Evolutionary conservation across 2,113 vertebrate species (phyloP).

Genomic region (Dicaeum eximium): DNA sequence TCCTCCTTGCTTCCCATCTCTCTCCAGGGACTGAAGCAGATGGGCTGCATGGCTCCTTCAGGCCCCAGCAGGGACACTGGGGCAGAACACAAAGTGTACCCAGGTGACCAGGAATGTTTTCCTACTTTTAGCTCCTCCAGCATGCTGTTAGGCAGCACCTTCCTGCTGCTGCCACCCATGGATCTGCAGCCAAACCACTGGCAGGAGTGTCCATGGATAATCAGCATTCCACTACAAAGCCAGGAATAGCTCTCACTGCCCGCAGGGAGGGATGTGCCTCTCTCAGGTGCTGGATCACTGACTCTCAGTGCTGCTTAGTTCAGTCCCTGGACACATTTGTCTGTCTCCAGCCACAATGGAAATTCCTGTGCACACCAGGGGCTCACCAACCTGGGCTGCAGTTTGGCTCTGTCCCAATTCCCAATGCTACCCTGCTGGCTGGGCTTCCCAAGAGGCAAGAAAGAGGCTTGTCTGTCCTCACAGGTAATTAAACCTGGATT

Average conservation of each 20-base stretch:
- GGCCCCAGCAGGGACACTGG: neutral
- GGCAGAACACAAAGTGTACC: neutral
- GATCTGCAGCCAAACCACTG: neutral
- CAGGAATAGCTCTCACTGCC: neutral
- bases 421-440: neutral
- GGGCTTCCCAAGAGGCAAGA: neutral
- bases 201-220: neutral
- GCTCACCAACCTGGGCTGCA: neutral
- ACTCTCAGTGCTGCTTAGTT: neutral
- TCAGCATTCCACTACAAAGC: neutral
- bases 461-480: conserved; percentile 31
- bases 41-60: neutral
- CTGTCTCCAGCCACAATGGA: neutral
- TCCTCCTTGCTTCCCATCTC: neutral
- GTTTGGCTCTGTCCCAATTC: neutral
- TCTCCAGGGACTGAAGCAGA: neutral
- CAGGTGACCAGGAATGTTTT: neutral
- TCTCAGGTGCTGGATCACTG: neutral
- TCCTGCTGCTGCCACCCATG: neutral
- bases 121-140: neutral
- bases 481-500: conserved; percentile 37
- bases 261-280: accelerated
- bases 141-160: neutral
- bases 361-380: neutral
- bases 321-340: neutral